A percentile compares a stretch with the other conserved stretches of the same genome.
Evolutionary conservation across 2,113 vertebrate genomes (phyloP).

Genomic region (Numida meleagris): DNA sequence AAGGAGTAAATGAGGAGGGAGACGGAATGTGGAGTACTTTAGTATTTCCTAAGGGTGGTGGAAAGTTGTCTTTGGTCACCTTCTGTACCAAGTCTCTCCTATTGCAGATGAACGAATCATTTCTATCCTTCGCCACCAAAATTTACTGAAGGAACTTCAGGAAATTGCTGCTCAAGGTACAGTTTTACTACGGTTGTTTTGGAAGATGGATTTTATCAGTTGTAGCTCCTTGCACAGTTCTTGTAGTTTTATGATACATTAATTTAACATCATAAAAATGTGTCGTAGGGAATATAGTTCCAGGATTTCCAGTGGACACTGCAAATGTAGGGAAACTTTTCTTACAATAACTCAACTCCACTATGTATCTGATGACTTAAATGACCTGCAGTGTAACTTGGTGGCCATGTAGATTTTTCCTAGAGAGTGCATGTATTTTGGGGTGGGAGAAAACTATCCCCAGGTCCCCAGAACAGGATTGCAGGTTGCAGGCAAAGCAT

Average conservation of each 20-base stretch:
- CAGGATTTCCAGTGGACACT: neutral
- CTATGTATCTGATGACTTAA: neutral
- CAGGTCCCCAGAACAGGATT: neutral
- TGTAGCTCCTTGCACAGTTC: neutral
- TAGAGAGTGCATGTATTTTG: neutral
- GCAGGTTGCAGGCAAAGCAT: neutral
- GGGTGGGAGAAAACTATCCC: neutral
- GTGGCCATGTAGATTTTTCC: neutral
- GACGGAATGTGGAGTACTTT: neutral
- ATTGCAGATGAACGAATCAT: conserved; percentile 89
- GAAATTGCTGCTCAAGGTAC: conserved; percentile 90
- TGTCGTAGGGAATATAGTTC: neutral
- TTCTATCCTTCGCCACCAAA: conserved; percentile 89
- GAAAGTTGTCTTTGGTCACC: neutral
- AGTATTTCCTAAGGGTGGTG: neutral
- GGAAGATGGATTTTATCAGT: neutral
- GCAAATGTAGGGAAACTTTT: neutral
- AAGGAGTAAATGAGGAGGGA: neutral
- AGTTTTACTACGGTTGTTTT: neutral
- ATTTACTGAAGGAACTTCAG: conserved; percentile 91
- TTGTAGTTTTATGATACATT: neutral
- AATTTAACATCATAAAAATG: neutral
- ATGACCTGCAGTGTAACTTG: neutral
- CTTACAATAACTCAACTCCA: neutral
- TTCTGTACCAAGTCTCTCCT: neutral